These are phyloP conservation scores for Rhizomys pruinosus DNA, from an alignment of 2,113 vertebrate species.

Conservation along the genomic window DNA sequence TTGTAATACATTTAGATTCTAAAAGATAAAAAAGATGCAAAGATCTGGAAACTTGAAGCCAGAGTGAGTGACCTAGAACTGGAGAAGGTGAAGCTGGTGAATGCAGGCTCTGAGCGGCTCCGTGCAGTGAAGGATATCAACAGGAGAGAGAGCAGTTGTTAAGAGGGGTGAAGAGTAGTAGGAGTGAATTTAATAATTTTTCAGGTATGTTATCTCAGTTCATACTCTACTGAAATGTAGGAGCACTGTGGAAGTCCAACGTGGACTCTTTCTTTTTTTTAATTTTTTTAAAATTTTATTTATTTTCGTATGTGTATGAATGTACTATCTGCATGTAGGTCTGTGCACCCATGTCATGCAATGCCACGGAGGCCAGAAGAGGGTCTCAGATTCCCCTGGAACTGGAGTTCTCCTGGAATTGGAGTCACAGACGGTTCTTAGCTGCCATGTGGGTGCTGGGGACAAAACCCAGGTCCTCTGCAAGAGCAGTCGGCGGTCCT, in stretches of 20 bases:
- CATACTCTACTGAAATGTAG: slow-evolving; percentile 12
- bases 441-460: too few species aligned
- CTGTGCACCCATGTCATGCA: too few species aligned
- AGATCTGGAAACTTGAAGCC: slow-evolving; percentile 83
- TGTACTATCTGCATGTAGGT: too few species aligned
- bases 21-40: slow-evolving; percentile 85
- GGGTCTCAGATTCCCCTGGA: too few species aligned
- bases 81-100: slow-evolving; percentile 85
- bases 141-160: slow-evolving; percentile 87
- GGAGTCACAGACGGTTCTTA: too few species aligned
- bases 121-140: slow-evolving; percentile 81
- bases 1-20: slow-evolving; percentile 70
- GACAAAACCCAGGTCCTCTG: too few species aligned
- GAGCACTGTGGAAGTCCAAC: slow-evolving; percentile 18
- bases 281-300: too few species aligned
- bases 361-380: too few species aligned
- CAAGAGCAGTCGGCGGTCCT: too few species aligned
- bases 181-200: slow-evolving; percentile 82
- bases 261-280: not conserved
- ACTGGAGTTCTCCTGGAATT: too few species aligned
- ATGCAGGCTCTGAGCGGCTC: slow-evolving; percentile 82
- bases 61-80: slow-evolving; percentile 84
- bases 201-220: slow-evolving; percentile 82
- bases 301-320: too few species aligned
- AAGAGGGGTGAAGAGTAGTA: slow-evolving; percentile 83